Evolutionary conservation across 2,113 vertebrate species (phyloP).

Genomic region (Mirounga angustirostris): DNA sequence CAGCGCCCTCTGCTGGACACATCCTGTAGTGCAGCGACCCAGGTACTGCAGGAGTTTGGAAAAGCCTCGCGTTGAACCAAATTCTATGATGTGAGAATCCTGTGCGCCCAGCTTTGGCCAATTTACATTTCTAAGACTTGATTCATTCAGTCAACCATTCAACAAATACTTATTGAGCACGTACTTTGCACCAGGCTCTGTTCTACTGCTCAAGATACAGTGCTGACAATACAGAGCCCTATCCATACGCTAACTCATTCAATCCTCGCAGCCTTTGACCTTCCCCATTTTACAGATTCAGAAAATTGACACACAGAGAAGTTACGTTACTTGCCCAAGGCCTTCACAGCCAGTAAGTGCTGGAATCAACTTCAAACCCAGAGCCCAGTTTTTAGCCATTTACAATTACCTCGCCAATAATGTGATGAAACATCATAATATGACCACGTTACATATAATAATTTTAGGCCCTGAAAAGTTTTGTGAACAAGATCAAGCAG

Average conservation of each 20-base stretch:
- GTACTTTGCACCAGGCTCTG: not conserved
- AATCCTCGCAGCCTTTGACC: not conserved
- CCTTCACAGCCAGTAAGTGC: not conserved
- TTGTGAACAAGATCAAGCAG: not conserved
- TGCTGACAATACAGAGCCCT: not conserved
- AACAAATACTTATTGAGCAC: not conserved
- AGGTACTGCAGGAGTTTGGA: not conserved
- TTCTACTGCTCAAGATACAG: not conserved
- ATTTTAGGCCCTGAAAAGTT: not conserved
- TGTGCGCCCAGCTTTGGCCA: not conserved
- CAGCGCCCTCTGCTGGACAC: constrained; percentile 52
- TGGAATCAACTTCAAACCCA: not conserved
- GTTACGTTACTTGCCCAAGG: not conserved
- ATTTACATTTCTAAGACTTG: not conserved
- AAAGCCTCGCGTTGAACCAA: rapidly evolving
- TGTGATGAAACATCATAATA: not conserved
- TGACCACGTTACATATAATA: not conserved
- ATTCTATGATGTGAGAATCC: not conserved
- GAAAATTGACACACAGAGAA: not conserved
- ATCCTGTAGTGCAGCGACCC: not conserved
- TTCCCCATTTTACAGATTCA: not conserved
- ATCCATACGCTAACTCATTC: not conserved
- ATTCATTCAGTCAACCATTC: not conserved
- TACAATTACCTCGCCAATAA: not conserved
- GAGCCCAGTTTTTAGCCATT: not conserved